phyloP scores from a whole-genome alignment of 2,113 vertebrate species.

The Oncorhynchus keta region DNA sequence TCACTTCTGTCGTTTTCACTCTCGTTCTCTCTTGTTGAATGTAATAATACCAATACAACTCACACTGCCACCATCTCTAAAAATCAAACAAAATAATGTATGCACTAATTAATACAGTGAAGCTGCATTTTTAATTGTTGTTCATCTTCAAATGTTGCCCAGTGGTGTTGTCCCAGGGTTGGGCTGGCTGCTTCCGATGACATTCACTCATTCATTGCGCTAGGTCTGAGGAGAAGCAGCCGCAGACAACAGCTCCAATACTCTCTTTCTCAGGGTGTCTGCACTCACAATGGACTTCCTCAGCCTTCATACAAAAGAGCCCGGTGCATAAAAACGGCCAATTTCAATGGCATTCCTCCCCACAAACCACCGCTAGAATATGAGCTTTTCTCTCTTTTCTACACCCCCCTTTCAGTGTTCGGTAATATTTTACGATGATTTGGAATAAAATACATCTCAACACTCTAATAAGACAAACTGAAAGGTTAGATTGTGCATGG shows the following conservation, averaged over 20 bases:
- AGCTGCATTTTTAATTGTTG: slow-evolving; percentile 61
- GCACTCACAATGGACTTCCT: slow-evolving; percentile 75
- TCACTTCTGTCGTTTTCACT: slow-evolving; percentile 47
- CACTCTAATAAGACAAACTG: neutral
- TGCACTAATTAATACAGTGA: slow-evolving; percentile 71
- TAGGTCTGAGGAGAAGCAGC: slow-evolving; percentile 62
- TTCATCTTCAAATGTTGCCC: slow-evolving; percentile 70
- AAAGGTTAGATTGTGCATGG: no score
- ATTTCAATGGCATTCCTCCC: slow-evolving; percentile 77
- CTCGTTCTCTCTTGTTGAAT: slow-evolving; percentile 47
- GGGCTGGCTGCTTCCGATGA: slow-evolving; percentile 69
- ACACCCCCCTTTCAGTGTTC: slow-evolving; percentile 11
- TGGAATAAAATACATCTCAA: slow-evolving; percentile 32
- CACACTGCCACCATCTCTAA: neutral
- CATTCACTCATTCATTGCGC: slow-evolving; percentile 66
- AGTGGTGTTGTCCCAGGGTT: slow-evolving; percentile 63
- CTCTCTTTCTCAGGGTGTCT: slow-evolving; percentile 74
- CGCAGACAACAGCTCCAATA: slow-evolving; percentile 69
- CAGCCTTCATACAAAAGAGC: slow-evolving; percentile 70
- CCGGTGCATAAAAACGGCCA: slow-evolving; percentile 64
- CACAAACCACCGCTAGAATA: slow-evolving; percentile 66
- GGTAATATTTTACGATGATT: slow-evolving; percentile 22
- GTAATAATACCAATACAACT: slow-evolving; percentile 20
- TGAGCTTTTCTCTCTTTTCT: slow-evolving; percentile 38
- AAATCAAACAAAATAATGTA: slow-evolving; percentile 60